A percentile compares a stretch with the other conserved stretches of the same genome.
phyloP scores from a whole-genome alignment of 2,888 invertebrate species.

The Marronus borbonicus region DNA sequence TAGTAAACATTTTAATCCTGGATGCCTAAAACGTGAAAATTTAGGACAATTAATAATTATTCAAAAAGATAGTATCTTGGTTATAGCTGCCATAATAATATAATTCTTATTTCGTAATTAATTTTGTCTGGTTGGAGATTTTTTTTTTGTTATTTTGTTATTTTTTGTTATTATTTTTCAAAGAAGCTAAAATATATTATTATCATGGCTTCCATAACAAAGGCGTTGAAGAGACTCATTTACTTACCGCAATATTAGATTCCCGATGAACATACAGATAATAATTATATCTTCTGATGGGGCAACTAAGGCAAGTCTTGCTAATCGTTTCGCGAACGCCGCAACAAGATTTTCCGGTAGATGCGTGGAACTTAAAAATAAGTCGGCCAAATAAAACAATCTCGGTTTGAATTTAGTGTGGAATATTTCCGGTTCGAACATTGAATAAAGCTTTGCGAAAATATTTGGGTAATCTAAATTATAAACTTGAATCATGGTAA shows the following conservation, averaged over 20 bases:
- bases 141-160: no score
- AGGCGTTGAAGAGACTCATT: background rate
- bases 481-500: conserved; percentile 89
- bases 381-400: conserved; percentile 89
- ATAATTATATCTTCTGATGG: conserved; percentile 85
- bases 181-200: no score
- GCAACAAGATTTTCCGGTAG: conserved; percentile 92
- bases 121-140: no score
- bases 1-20: conserved; percentile 81
- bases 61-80: no score
- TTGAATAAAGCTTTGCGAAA: conserved; percentile 93
- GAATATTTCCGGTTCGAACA: conserved; percentile 94
- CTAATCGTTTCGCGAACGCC: conserved; percentile 92
- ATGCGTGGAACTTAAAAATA: conserved; percentile 96
- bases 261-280: conserved; percentile 87
- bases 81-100: no score
- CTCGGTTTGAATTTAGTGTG: conserved; percentile 91
- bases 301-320: conserved; percentile 87
- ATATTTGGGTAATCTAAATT: conserved; percentile 97
- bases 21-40: conserved; percentile 77
- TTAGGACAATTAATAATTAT: background rate
- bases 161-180: no score
- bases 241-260: conserved; percentile 77
- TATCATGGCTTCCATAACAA: no score
- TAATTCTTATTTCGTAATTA: no score